Evolutionary conservation across 2,888 invertebrate genomes (phyloP), one percentile per base, ranked within the genome.

Genomic region (Ctena decussata): DNA sequence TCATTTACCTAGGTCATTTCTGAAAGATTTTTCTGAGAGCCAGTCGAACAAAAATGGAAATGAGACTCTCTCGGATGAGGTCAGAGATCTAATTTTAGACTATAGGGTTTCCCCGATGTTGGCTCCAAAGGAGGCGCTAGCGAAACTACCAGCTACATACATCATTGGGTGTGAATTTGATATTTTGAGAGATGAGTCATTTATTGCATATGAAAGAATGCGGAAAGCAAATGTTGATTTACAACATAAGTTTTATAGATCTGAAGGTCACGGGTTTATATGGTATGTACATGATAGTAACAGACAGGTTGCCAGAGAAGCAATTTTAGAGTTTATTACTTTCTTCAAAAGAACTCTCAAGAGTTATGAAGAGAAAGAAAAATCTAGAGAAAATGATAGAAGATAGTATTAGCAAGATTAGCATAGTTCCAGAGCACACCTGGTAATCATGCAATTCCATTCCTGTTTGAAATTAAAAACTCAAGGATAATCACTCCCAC

Each of bases 81-180:
- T 75, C n/a, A 37, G 24, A 30, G 57, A 75, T 49, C 60, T 75
- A 21, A 75, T 75, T 60, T 75, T 75, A 37, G 75, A 75, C 39
- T 37, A 53, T 41, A 30, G 75, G 39, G 75, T 75, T 15, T 75
- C 75, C 24, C 75, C 75, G 11, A 37, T 75, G 75, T 24, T 75
- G 2, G 60, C 75, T 15, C 39, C 75, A 32, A 39, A 39, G 30
- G n/a, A n/a, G 0, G 60, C 57, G 24, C 27, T 75, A 37, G n/a
- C 57, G 39, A 49, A 53, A 60, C 60, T 75, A 37, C 75, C 75
- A 24, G 12, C 37, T 18, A 75, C 75, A 24, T 75, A 75, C 27
- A 60, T 75, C 24, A 75, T 75, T 37, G 39, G 49, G 39, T 27
- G 49, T 57, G 75, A 75, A 60, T 57, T 60, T 39, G 75, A 75